Evolutionary conservation across 2,888 invertebrate species (phyloP).

Genomic region (Hololepta plana): DNA sequence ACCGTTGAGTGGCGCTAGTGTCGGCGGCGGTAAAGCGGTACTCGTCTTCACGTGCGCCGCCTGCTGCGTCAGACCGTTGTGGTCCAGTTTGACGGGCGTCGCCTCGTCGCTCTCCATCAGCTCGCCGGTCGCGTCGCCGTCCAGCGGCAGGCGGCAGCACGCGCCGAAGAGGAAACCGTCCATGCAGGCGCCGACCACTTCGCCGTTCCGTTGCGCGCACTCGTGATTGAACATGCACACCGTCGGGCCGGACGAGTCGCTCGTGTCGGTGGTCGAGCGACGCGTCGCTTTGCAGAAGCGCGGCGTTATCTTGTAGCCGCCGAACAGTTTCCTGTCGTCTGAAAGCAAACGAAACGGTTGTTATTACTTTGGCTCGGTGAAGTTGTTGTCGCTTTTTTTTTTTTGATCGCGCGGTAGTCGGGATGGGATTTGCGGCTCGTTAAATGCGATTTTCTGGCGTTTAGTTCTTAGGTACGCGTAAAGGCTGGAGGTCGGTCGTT

Average conservation of each 20-base stretch:
- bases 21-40: conserved; percentile 9
- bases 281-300: conserved; percentile 57
- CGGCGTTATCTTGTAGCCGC: conserved; percentile 73
- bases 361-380: too few relatives aligned
- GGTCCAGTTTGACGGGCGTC: conserved; percentile 12
- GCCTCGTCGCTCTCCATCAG: conserved; percentile 14
- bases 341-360: conserved; percentile 14
- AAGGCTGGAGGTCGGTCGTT: conserved; percentile 1
- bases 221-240: conserved; percentile 92
- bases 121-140: conserved; percentile 26
- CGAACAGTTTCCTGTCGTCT: conserved; percentile 54
- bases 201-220: conserved; percentile 59
- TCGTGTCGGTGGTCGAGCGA: conserved; percentile 37
- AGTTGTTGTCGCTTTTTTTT: too few relatives aligned
- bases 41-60: conserved; percentile 6
- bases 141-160: conserved; percentile 65
- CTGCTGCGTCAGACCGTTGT: conserved; percentile 12
- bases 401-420: too few relatives aligned
- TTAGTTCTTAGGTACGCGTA: too few relatives aligned
- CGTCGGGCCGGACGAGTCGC: conserved; percentile 56
- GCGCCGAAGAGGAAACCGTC: conserved; percentile 86
- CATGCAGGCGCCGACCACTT: conserved; percentile 80
- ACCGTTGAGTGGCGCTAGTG: conserved; percentile 4
- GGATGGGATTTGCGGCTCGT: too few relatives aligned
- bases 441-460: too few relatives aligned